A percentile compares a stretch with the other conserved stretches of the same genome.
These are phyloP conservation scores for Acanthurus tractus DNA, from an alignment of 2,797 vertebrate species.

Conservation along the genomic window DNA sequence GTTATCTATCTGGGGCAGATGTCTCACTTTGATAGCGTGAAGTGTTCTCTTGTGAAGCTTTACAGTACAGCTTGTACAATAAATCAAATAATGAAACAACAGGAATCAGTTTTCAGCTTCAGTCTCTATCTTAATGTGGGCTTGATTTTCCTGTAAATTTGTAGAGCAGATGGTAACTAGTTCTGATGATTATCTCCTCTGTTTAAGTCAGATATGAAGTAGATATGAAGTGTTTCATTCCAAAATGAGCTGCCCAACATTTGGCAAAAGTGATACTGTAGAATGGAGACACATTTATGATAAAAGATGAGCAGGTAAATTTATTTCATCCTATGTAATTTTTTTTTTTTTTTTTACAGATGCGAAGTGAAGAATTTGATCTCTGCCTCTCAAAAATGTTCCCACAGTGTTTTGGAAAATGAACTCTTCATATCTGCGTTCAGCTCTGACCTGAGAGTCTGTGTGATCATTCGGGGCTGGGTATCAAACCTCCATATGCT, in stretches of 20 bases:
- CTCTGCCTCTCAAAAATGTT: conserved; percentile 8
- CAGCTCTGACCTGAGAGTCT: conserved; percentile 36
- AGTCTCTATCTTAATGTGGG: conserved; percentile 33
- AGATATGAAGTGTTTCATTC: conserved; percentile 63
- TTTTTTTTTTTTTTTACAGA: conserved; percentile 23
- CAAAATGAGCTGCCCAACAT: conserved; percentile 47
- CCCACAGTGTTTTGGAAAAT: conserved; percentile 43
- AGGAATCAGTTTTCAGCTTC: conserved; percentile 39
- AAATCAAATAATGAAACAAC: neutral
- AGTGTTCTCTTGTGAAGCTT: conserved; percentile 23
- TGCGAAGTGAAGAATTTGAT: conserved; percentile 25
- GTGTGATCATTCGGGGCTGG: conserved; percentile 36
- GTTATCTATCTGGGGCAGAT: conserved; percentile 48
- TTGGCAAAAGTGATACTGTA: conserved; percentile 23
- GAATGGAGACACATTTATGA: conserved; percentile 14
- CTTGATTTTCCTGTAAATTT: conserved; percentile 52
- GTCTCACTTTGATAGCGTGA: conserved; percentile 44
- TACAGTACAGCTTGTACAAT: conserved; percentile 34
- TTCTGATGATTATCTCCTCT: conserved; percentile 53
- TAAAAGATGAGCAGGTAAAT: conserved; percentile 35
- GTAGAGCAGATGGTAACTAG: conserved; percentile 64
- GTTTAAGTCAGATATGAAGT: conserved; percentile 60
- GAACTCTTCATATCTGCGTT: conserved; percentile 52
- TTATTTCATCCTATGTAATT: conserved; percentile 31
- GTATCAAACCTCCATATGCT: neutral